A percentile compares a stretch with the other conserved stretches of the same genome.
These are phyloP conservation scores for Neoniphon sammara DNA, from an alignment of 2,797 vertebrate species.

Conservation along the genomic window DNA sequence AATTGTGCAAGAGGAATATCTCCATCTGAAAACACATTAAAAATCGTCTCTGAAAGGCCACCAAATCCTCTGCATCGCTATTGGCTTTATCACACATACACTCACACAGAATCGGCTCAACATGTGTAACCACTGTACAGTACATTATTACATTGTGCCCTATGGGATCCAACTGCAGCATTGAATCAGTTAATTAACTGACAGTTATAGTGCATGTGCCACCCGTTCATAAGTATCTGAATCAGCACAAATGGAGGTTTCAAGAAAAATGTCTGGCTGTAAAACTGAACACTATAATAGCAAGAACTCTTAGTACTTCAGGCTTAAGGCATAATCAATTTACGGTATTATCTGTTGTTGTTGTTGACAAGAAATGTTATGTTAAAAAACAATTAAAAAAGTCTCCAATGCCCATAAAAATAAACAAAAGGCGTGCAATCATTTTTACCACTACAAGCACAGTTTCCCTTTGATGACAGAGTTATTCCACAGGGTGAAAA, in stretches of 20 bases:
- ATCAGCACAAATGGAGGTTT: constrained; percentile 73
- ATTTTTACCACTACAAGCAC: constrained; percentile 15
- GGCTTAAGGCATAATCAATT: constrained; percentile 77
- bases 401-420: constrained; percentile 6
- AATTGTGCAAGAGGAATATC: constrained; percentile 83
- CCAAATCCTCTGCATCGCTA: constrained; percentile 66
- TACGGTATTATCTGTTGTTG: constrained; percentile 64
- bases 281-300: constrained; percentile 71
- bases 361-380: constrained; percentile 37
- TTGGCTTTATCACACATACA: constrained; percentile 60
- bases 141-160: constrained; percentile 79
- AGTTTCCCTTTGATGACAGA: constrained; percentile 41
- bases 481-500: constrained; percentile 13
- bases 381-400: constrained; percentile 43
- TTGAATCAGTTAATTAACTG: constrained; percentile 53
- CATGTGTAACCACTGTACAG: constrained; percentile 69
- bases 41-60: constrained; percentile 78
- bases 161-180: constrained; percentile 79
- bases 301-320: constrained; percentile 74
- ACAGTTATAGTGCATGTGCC: constrained; percentile 76
- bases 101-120: constrained; percentile 66
- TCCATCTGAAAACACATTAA: constrained; percentile 81
- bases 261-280: constrained; percentile 65
- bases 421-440: constrained; percentile 1
- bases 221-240: constrained; percentile 71